Base-by-base conservation (phyloP, 2,113 vertebrate species). In the Zeus faber region DNA sequence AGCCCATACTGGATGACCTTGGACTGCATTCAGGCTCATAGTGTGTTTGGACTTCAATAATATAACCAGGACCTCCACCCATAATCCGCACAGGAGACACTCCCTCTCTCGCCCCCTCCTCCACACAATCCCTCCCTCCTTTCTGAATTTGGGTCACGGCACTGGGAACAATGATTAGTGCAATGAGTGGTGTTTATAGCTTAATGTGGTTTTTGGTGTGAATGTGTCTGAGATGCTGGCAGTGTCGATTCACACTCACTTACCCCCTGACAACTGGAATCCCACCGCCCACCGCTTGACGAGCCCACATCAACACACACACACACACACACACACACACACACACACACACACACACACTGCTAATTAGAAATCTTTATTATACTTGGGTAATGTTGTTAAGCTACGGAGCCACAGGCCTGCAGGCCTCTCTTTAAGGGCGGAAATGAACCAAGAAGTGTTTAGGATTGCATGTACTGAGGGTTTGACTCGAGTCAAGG, bases 361-460 rank as follows among this genome's bases (percentile, higher is more conserved):
- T 73, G 76, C 80, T 86, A 84, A 84, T 86, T 84, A 82, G 65
- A 57, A 75, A 65, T 77, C 68, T 80, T 80, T 77, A 84, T 84
- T 81, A 82, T 80, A 78, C 71, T 78, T 78, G 81, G 81, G 77
- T 86, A 83, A 81, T 83, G 76, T 71, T 74, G 73, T 77, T 79
- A 62, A 62, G 72, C 72, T 64, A 50, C 5, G 54, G 65, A 72
- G 73, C 77, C 77, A 79, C 75, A 72, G 66, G 74, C 67, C 31
- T 35, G 31, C 8, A n/a, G n/a, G n/a, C 2, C 62, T 72, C 73
- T 79, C 65, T 82, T 73, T 70, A 67, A 58, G 67, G 60, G 37
- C 62, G 68, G 31, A 77, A 75, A 54, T 57, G 63, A 71, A 54
- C 65, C 67, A 60, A 79, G 64, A 50, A 66, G 61, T n/a, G 13